phyloP scores from a whole-genome alignment of 2,797 vertebrate species.

The Psittacula derbiana region DNA sequence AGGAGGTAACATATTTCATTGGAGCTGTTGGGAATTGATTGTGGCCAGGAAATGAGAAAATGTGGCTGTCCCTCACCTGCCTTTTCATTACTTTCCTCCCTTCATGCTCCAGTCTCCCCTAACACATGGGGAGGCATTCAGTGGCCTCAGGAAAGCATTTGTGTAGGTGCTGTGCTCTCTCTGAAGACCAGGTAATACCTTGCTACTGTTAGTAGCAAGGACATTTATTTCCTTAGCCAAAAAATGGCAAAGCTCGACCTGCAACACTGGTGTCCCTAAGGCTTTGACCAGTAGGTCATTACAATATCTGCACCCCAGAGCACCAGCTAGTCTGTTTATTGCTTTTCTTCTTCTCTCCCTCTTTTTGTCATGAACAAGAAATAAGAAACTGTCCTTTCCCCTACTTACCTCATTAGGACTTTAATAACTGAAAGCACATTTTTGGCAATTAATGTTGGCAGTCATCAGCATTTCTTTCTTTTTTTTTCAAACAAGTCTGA shows the following conservation, averaged over 20 bases:
- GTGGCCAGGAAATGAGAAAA: constrained; percentile 47
- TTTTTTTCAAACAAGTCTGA: constrained; percentile 12
- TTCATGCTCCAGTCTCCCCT: neutral
- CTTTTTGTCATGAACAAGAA: constrained; percentile 21
- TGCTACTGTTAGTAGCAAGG: neutral
- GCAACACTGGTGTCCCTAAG: neutral
- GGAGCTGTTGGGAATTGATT: neutral
- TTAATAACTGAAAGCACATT: constrained; percentile 64
- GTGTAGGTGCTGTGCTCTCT: neutral
- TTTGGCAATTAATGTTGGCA: constrained; percentile 60
- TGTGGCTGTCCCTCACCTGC: neutral
- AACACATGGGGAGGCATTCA: neutral
- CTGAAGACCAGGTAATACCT: neutral
- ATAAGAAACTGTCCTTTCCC: constrained; percentile 63
- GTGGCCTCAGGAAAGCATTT: neutral
- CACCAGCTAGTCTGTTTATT: neutral
- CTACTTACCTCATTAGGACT: constrained; percentile 67
- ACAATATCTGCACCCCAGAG: constrained; percentile 24
- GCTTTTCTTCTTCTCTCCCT: neutral
- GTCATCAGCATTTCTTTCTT: neutral
- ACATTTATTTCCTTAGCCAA: constrained; percentile 3
- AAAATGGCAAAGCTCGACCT: neutral
- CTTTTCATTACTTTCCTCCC: neutral
- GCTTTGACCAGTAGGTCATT: neutral
- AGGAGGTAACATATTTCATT: neutral